Evolutionary conservation across 1,140 invertebrate genomes (phyloP), one percentile per base, ranked within the genome.

Genomic region (Ceratina japonica): DNA sequence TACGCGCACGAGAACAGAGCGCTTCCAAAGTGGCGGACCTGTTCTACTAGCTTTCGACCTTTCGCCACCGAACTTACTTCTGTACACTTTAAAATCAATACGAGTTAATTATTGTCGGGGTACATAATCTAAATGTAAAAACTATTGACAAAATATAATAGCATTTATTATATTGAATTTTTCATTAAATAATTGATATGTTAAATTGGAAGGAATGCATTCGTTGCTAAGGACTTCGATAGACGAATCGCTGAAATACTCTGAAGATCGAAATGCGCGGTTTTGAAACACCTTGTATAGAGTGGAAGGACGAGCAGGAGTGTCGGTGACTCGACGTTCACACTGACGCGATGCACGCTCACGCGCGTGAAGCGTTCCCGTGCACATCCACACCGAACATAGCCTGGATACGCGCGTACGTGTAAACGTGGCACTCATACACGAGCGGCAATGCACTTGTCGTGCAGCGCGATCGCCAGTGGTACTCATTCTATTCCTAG

Each of bases 301-400:
- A 62, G 54, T 80, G 75, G 79, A 80, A 87, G 75, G 75, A 81
- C 68, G 81, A 83, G 85, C 71, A 75, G 66, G 80, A 79, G 85
- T 75, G 86, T 84, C 86, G 86, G 83, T 83, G 86, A 79, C 80
- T 87, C 69, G 78, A 87, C 86, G 78, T 80, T 82, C 86, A 80
- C 86, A 87, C 73, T 75, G 71, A 31, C 79, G 24, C 61, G 22
- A 16, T 49, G 52, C 68, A 51, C 62, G n/a, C 52, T 49, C 65
- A 74, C 58, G 24, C 51, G 62, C 49, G 24, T 20, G 15, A 5
- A 18, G n/a, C 37, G 49, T 79, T 83, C 75, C 61, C 52, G 24
- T 75, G 66, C 81, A 71, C 81, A 62, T 74, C 69, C 75, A 73
- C 66, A 75, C 63, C 37, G 37, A 77, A 84, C 79, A 76, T 72